phyloP scores from a whole-genome alignment of 64 coral and sea anemone genomes.

The Hydrozoanthus tunicans region DNA sequence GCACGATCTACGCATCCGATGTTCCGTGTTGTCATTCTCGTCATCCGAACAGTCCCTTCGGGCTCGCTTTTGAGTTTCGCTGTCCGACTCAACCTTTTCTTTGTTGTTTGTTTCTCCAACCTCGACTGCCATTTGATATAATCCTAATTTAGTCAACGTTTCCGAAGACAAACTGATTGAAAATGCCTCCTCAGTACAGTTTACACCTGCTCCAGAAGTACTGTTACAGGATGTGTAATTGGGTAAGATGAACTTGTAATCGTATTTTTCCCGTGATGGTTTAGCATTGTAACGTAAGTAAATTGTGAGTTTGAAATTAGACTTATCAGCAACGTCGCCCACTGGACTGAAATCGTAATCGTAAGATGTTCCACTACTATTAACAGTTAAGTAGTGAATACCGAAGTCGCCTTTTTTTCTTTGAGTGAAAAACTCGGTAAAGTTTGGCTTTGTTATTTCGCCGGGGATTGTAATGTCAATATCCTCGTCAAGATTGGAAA shows the following conservation, averaged over 20 bases:
- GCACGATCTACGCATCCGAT: constrained; percentile 14
- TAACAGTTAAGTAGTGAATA: constrained; percentile 20
- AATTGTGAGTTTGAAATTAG: neutral
- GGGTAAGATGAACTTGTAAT: constrained; percentile 9
- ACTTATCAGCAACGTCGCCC: neutral
- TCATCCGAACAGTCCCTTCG: constrained; percentile 13
- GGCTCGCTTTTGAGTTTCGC: neutral
- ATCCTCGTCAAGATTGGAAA: constrained; percentile 38
- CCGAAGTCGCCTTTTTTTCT: neutral
- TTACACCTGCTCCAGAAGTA: neutral
- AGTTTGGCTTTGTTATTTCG: constrained; percentile 1
- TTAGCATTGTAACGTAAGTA: constrained; percentile 36
- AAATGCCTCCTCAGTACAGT: constrained; percentile 33
- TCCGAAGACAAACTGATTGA: constrained; percentile 11
- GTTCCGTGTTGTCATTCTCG: neutral
- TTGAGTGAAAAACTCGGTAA: constrained; percentile 39
- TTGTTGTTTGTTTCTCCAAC: neutral
- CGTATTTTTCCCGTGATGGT: neutral
- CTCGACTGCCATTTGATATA: constrained; percentile 18
- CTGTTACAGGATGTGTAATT: constrained; percentile 29
- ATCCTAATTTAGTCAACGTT: constrained; percentile 25
- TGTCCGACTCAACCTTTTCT: neutral
- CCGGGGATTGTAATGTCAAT: constrained; percentile 39
- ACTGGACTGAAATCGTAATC: constrained; percentile 14
- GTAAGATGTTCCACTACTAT: constrained; percentile 28